Conservation (phyloP, 2,113 vertebrate genomes). For the Numida meleagris region DNA sequence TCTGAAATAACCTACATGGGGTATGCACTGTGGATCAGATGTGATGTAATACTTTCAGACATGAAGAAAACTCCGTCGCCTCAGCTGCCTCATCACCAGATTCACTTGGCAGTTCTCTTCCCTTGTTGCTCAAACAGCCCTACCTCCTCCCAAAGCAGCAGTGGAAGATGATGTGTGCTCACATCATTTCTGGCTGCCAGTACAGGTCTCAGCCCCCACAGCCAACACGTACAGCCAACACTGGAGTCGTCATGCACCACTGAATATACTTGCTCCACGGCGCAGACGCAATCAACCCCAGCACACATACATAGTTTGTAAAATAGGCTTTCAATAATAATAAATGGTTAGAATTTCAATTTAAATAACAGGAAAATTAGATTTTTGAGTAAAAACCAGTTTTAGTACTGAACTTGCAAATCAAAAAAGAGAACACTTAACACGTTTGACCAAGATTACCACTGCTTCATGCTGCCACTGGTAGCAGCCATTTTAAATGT, state of each 20-base stretch:
- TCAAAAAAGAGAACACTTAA: background rate
- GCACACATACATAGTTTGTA: background rate
- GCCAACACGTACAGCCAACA: background rate
- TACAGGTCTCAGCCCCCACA: background rate
- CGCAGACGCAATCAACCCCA: fast-evolving
- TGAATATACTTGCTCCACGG: fast-evolving
- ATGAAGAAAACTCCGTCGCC: background rate
- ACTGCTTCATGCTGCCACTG: fast-evolving
- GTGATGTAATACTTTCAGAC: background rate
- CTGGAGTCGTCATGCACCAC: fast-evolving
- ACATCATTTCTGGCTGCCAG: background rate
- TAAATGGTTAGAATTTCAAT: background rate
- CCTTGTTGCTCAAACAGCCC: background rate
- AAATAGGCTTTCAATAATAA: background rate
- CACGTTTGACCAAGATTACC: background rate
- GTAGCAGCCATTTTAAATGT: background rate
- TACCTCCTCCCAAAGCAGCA: background rate
- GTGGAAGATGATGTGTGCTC: background rate
- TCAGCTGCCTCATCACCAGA: background rate
- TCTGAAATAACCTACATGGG: background rate
- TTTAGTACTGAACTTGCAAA: background rate
- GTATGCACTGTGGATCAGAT: too few relatives aligned
- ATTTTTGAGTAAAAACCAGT: background rate
- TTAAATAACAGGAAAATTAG: background rate
- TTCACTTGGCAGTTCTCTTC: fast-evolving